These are phyloP conservation scores for Protophormia terraenovae DNA, from an alignment of 2,888 invertebrate genomes.

Conservation along the genomic window DNA sequence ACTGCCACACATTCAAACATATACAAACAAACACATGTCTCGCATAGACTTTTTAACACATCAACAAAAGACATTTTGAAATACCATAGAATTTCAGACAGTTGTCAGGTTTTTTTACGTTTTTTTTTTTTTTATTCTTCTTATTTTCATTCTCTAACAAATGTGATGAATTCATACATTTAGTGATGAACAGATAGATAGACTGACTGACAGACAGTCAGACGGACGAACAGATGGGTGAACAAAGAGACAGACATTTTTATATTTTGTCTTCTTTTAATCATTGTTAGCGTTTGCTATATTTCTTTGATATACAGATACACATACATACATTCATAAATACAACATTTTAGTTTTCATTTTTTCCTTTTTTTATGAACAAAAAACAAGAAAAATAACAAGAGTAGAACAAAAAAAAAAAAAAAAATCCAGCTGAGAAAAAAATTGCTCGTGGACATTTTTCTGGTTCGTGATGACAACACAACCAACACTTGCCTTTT, in stretches of 20 bases:
- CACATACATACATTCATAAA: neutral
- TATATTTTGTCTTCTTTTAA: conserved; percentile 29
- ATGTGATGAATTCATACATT: conserved; percentile 56
- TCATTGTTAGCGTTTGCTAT: conserved; percentile 46
- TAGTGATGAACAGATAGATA: conserved; percentile 1
- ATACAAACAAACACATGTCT: neutral
- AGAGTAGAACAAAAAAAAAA: neutral
- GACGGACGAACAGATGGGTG: too few relatives aligned
- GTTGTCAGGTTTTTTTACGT: conserved; percentile 43
- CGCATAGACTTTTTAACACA: conserved; percentile 10
- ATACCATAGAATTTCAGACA: conserved; percentile 45
- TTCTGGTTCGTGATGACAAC: conserved; percentile 59
- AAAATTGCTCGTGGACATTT: conserved; percentile 64
- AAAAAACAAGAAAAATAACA: too few relatives aligned
- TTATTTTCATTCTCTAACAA: neutral
- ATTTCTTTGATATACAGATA: neutral
- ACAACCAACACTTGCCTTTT: conserved; percentile 63
- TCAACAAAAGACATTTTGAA: conserved; percentile 37
- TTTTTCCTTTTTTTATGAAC: neutral
- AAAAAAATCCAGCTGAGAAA: neutral
- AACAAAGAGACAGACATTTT: too few relatives aligned
- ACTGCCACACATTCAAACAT: neutral
- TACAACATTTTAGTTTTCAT: conserved; percentile 12
- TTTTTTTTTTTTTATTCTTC: conserved; percentile 5
- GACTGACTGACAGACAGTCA: neutral